Evolutionary conservation across 2,113 vertebrate species (phyloP), one percentile per base, ranked within the genome.

Genomic region (Cochlearius cochlearius): DNA sequence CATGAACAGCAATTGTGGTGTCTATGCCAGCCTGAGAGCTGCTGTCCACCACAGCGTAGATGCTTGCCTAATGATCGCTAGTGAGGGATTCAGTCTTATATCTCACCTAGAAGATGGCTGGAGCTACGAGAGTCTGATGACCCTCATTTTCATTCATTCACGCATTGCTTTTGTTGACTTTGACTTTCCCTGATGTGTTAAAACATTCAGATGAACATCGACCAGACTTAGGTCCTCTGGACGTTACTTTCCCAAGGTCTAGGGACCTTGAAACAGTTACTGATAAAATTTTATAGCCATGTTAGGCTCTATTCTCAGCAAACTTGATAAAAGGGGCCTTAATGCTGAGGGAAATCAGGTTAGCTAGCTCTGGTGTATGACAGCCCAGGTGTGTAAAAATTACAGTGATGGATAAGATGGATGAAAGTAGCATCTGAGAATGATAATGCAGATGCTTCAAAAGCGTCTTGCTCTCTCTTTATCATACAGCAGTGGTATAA

Each of bases 391-490:
- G 19, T 63, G n/a, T 50, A 74, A 86, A 76, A 74, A 30, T 43
- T 59, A 47, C 23, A 64, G 36, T 14, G 20, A 56, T 32, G 21
- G 26, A 11, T 52, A 58, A 80, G 20, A 45, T 38, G 60, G 66
- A 53, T 55, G 23, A 87, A 68, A 92, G 45, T 20, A 64, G 27
- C 26, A 86, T 74, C 59, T 94, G n/a, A 83, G 64, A 72, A 34
- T 41, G 60, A 80, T 59, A 87, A 92, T n/a, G 12, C 23, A 86
- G 60, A 84, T 87, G 21, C 49, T 86, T 78, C 52, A 32, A 49
- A 95, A 93, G 78, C n/a, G 20, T 32, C 63, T 94, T 64, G 23
- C 36, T 79, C 68, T 78, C 64, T 58, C 66, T 60, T 69, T 78
- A 32, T 43, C 20, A 36, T 52, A 39, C 34, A 89, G 52, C 18